Conservation (phyloP, 2,113 vertebrate genomes). For the Daphoenositta chrysoptera region DNA sequence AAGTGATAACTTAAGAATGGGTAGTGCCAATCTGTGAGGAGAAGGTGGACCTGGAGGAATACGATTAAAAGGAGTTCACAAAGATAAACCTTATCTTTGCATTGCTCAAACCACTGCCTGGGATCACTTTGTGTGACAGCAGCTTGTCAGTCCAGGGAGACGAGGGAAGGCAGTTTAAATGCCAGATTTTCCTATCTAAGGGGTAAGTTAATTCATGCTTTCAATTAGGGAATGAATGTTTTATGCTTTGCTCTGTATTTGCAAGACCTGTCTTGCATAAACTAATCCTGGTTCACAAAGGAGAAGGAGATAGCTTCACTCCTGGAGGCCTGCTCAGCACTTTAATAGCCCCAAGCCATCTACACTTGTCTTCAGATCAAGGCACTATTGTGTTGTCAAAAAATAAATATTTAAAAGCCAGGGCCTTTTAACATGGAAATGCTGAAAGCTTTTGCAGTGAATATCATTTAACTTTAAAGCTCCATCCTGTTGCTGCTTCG, state of each 20-base stretch:
- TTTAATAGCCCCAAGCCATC: background rate
- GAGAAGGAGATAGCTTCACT: background rate
- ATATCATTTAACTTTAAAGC: background rate
- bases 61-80: background rate
- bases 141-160: background rate
- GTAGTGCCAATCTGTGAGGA: background rate
- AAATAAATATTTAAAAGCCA: constrained; percentile 26
- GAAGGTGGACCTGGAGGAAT: background rate
- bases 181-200: background rate
- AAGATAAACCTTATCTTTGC: background rate
- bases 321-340: background rate
- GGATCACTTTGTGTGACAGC: background rate
- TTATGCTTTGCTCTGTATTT: background rate
- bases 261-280: background rate
- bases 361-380: background rate
- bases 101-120: background rate
- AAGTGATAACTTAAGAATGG: background rate
- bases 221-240: background rate
- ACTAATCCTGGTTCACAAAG: background rate
- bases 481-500: background rate
- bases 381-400: background rate
- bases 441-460: background rate
- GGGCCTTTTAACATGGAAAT: background rate
- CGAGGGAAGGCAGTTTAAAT: background rate
- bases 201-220: background rate